Conservation (phyloP, 2,888 invertebrate species). For the Synanthedon vespiformis region DNA sequence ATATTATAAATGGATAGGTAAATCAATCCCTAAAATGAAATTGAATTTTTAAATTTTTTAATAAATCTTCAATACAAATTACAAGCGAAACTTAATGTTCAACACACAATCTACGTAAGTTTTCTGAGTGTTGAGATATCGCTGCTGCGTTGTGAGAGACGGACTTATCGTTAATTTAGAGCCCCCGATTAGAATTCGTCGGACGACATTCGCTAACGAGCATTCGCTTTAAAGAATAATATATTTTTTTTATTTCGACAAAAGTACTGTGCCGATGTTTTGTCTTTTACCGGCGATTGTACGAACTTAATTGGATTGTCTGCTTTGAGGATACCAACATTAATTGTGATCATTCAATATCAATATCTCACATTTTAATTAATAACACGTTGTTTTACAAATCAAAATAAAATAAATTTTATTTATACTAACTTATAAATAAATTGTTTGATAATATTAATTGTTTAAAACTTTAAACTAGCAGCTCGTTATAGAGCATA, state of each 20-base stretch:
- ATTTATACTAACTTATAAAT: too few species aligned
- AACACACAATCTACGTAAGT: constrained; percentile 48
- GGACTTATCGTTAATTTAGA: constrained; percentile 68
- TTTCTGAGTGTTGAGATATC: constrained; percentile 61
- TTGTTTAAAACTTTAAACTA: too few species aligned
- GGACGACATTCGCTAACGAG: constrained; percentile 63
- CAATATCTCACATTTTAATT: not conserved
- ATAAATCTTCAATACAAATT: constrained; percentile 15
- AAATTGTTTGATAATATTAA: too few species aligned
- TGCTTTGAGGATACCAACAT: constrained; percentile 10
- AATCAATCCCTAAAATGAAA: too few species aligned
- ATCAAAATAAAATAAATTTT: too few species aligned
- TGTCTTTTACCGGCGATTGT: constrained; percentile 54
- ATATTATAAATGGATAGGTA: too few species aligned
- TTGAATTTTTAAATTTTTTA: too few species aligned
- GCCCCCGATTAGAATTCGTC: constrained; percentile 59
- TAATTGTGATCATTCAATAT: not conserved
- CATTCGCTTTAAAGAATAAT: constrained; percentile 35
- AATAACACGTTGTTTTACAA: not conserved
- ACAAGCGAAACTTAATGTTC: constrained; percentile 50
- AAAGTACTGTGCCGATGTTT: constrained; percentile 56
- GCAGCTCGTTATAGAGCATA: too few species aligned
- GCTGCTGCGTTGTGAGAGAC: constrained; percentile 28
- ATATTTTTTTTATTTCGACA: constrained; percentile 53
- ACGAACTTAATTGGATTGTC: constrained; percentile 58